Conservation (phyloP, 2,888 invertebrate species). For the Pristionchus mayeri region DNA sequence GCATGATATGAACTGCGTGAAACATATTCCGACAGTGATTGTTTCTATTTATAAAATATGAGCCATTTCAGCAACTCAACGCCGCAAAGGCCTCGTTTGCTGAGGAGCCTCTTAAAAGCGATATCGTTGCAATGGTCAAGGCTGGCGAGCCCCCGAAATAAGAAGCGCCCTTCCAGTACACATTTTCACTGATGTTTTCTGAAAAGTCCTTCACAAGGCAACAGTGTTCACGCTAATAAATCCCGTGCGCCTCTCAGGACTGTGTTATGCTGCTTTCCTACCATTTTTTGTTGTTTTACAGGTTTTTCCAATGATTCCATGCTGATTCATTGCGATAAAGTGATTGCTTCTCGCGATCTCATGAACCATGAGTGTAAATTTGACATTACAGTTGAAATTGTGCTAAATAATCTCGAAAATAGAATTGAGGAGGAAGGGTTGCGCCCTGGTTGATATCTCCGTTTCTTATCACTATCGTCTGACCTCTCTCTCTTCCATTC, state of each 20-base stretch:
- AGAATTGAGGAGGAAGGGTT: too few relatives aligned
- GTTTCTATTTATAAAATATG: not conserved
- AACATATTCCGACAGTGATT: not conserved
- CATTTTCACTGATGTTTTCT: too few relatives aligned
- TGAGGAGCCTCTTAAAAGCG: constrained; percentile 78
- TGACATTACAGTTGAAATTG: too few relatives aligned
- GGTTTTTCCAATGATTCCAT: constrained; percentile 25
- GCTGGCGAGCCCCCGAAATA: constrained; percentile 62
- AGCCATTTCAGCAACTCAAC: constrained; percentile 79
- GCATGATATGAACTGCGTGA: not conserved
- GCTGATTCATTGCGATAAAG: not conserved
- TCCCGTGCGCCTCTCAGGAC: not conserved
- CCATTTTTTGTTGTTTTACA: not conserved
- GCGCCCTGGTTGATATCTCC: too few relatives aligned
- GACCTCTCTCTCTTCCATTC: too few relatives aligned
- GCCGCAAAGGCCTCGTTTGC: constrained; percentile 79
- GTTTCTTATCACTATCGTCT: too few relatives aligned
- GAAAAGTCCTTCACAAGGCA: not conserved
- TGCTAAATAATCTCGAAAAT: too few relatives aligned
- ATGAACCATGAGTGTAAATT: too few relatives aligned
- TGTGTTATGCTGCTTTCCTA: not conserved
- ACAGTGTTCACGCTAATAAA: not conserved
- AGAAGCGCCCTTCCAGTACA: too few relatives aligned
- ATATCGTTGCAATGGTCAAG: constrained; percentile 75
- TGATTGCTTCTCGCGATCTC: not conserved